phyloP scores from a whole-genome alignment of 2,888 invertebrate genomes.

The Tipula confusa region DNA sequence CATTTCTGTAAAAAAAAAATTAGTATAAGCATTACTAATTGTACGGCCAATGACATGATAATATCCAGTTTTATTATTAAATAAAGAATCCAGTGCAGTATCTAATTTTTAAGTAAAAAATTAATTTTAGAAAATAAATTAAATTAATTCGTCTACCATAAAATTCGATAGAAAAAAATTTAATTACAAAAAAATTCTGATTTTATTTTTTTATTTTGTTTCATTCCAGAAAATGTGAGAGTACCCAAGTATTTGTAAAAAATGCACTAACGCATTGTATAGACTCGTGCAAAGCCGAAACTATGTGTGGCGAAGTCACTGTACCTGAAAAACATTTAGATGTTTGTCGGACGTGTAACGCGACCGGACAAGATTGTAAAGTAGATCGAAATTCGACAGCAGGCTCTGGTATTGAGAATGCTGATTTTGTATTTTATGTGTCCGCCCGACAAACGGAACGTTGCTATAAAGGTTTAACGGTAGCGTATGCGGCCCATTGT shows the following conservation, averaged over 20 bases:
- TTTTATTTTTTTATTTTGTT: background rate
- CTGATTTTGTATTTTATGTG: constrained; percentile 96
- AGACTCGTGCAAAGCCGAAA: constrained; percentile 71
- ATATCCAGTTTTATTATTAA: too few relatives aligned
- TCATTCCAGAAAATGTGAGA: constrained; percentile 74
- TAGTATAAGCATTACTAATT: background rate
- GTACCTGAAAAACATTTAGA: constrained; percentile 93
- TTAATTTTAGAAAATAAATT: too few relatives aligned
- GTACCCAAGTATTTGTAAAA: constrained; percentile 80
- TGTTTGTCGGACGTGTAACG: constrained; percentile 85
- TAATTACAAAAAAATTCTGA: background rate
- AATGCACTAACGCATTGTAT: constrained; percentile 83
- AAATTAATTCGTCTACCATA: too few relatives aligned
- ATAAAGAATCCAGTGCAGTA: too few relatives aligned
- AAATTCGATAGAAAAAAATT: background rate
- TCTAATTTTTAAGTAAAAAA: too few relatives aligned
- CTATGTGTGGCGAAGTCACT: constrained; percentile 93
- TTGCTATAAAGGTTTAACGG: constrained; percentile 86
- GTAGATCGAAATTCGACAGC: constrained; percentile 54
- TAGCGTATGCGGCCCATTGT: constrained; percentile 97
- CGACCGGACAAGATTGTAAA: constrained; percentile 78
- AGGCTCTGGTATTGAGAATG: constrained; percentile 67
- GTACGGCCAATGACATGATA: background rate
- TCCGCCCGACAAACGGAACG: constrained; percentile 89
- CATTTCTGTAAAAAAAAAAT: background rate